These are phyloP conservation scores for Eriosoma lanigerum DNA, from an alignment of 1,140 invertebrate genomes.

Conservation along the genomic window DNA sequence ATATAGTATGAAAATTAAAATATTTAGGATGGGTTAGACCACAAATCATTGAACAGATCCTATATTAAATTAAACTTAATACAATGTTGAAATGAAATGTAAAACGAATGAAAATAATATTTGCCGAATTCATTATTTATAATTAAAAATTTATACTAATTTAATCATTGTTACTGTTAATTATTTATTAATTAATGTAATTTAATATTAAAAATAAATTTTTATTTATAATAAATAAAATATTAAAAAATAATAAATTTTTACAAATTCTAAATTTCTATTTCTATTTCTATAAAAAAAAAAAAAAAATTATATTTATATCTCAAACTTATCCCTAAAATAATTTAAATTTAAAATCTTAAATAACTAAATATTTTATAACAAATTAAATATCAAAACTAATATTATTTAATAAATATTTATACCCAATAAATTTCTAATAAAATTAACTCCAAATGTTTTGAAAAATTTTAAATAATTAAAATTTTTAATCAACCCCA, in stretches of 20 bases:
- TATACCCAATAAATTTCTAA: conserved; percentile 28
- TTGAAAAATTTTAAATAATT: too few relatives aligned
- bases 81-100: conserved; percentile 75
- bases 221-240: conserved; percentile 16
- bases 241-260: conserved; percentile 13
- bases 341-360: conserved; percentile 39
- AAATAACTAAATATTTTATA: conserved; percentile 33
- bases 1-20: too few relatives aligned
- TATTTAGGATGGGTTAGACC: too few relatives aligned
- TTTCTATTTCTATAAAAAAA: conserved; percentile 5
- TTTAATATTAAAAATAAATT: conserved; percentile 45
- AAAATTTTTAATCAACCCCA: too few relatives aligned
- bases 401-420: conserved; percentile 37
- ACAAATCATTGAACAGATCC: conserved; percentile 69
- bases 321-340: conserved; percentile 33
- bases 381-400: conserved; percentile 27
- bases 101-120: conserved; percentile 68
- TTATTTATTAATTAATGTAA: not conserved
- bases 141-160: not conserved
- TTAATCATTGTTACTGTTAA: conserved; percentile 28
- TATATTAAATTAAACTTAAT: conserved; percentile 65
- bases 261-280: not conserved
- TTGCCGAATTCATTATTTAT: conserved; percentile 63
- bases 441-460: too few relatives aligned
- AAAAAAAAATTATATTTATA: conserved; percentile 19